Evolutionary conservation across 92 coral and sea anemone species (phyloP).

Genomic region (Desmophyllum pertusum): DNA sequence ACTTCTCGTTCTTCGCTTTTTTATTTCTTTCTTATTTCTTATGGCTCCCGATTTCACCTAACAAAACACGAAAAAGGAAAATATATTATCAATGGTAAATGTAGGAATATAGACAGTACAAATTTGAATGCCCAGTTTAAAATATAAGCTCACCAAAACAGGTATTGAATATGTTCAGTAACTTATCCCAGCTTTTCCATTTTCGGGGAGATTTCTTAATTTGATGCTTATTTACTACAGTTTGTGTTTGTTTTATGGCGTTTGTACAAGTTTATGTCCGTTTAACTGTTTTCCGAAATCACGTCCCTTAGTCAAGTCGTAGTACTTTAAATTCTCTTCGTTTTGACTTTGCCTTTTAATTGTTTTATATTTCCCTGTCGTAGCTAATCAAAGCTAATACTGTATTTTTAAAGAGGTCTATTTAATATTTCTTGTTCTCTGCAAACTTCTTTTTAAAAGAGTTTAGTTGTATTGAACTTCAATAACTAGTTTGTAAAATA

Average conservation of each 20-base stretch:
- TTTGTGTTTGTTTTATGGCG: too few species aligned
- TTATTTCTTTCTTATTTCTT: neutral
- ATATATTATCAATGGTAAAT: neutral
- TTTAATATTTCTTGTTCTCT: neutral
- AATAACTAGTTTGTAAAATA: neutral
- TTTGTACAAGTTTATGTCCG: too few species aligned
- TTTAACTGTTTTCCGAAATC: too few species aligned
- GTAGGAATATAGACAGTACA: neutral
- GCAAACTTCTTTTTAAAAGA: neutral
- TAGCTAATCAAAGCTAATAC: neutral
- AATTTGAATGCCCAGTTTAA: neutral
- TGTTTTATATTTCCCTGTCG: neutral
- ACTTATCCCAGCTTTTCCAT: neutral
- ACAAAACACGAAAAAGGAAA: neutral
- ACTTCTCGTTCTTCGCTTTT: neutral
- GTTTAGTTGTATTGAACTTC: neutral
- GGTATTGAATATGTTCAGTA: neutral
- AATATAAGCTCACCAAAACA: neutral
- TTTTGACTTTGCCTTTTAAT: too few species aligned
- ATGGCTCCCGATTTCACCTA: neutral
- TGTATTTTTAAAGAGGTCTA: neutral
- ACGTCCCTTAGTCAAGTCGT: too few species aligned
- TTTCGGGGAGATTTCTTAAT: neutral
- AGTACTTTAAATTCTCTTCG: too few species aligned
- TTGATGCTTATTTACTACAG: neutral